Evolutionary conservation across 2,888 invertebrate genomes (phyloP).

Genomic region (Shargacucullia verbasci): DNA sequence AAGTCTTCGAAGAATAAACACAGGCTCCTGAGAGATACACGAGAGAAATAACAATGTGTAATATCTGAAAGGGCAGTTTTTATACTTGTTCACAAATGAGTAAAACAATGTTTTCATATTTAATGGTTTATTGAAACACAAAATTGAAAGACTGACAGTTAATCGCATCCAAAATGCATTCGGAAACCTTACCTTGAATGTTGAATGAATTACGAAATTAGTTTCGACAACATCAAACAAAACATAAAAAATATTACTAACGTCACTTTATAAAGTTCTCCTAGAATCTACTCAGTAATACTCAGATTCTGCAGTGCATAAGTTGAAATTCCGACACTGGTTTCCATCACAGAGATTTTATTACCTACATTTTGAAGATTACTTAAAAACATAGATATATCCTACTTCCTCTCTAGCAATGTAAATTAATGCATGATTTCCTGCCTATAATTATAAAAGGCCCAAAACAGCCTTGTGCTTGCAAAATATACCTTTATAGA

Average conservation of each 20-base stretch:
- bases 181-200: slow-evolving; percentile 73
- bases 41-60: no score
- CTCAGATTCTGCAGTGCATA: slow-evolving; percentile 83
- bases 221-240: slow-evolving; percentile 87
- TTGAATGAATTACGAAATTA: slow-evolving; percentile 83
- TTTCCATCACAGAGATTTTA: slow-evolving; percentile 86
- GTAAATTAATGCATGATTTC: slow-evolving; percentile 83
- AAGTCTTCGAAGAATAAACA: no score
- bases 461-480: slow-evolving; percentile 77
- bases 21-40: no score
- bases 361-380: slow-evolving; percentile 80
- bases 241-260: slow-evolving; percentile 86
- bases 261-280: slow-evolving; percentile 80
- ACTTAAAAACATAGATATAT: slow-evolving; percentile 82
- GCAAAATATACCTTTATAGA: slow-evolving; percentile 78
- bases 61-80: no score
- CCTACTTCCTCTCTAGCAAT: slow-evolving; percentile 80
- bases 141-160: slow-evolving; percentile 86
- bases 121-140: slow-evolving; percentile 88
- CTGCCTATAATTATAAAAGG: slow-evolving; percentile 78
- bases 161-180: slow-evolving; percentile 83
- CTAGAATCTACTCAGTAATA: slow-evolving; percentile 86
- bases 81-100: not conserved
- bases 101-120: slow-evolving; percentile 63
- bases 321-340: slow-evolving; percentile 81